Base-by-base conservation (phyloP, 2,888 invertebrate genomes). In the Gibbula magus region DNA sequence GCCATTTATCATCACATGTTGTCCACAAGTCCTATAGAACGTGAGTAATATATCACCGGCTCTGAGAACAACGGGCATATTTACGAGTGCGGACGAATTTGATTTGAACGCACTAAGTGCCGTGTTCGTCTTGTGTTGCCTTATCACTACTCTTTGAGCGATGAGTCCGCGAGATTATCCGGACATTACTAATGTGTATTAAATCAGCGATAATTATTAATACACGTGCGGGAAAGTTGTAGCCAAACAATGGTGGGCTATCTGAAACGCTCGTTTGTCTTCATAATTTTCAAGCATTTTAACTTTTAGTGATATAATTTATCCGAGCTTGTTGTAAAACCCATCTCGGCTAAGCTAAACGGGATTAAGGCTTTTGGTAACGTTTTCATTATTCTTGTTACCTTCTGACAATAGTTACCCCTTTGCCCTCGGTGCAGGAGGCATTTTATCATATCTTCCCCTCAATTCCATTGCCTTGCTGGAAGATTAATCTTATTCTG, bases 181-280 rank as follows among this genome's bases (percentile, higher is more conserved):
- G 29, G 35, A 39, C 29, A 54, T 75, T 75, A 75, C 75, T 75
- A 75, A 75, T 75, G 75, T 29, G 75, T 75, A 54, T 75, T 75
- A 75, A 75, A 75, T 75, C 35, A 54, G 29, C 75, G 54, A 75
- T 75, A 75, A 75, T 75, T 75, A 75, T 75, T 75, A 75, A 75
- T 75, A 75, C 75, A 75, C 75, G 75, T 75, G 75, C 70, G 32
- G 13, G 70, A 70, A 70, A 35, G 32, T 70, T 70, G 70, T 70
- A 35, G n/a, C n/a, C 32, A 39, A 35, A 70, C 70, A 70, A 70
- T 32, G 70, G 70, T 18, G 35, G 13, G 70, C 70, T 70, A 70
- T 35, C 70, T 35, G 39, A 70, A 32, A 20, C 29, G 70, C 32
- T 70, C 70, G 39, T 70, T 70, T 70, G 70, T 70, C 70, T 70